Evolutionary conservation across 2,888 invertebrate species (phyloP).

Genomic region (Leistus spinibarbis): DNA sequence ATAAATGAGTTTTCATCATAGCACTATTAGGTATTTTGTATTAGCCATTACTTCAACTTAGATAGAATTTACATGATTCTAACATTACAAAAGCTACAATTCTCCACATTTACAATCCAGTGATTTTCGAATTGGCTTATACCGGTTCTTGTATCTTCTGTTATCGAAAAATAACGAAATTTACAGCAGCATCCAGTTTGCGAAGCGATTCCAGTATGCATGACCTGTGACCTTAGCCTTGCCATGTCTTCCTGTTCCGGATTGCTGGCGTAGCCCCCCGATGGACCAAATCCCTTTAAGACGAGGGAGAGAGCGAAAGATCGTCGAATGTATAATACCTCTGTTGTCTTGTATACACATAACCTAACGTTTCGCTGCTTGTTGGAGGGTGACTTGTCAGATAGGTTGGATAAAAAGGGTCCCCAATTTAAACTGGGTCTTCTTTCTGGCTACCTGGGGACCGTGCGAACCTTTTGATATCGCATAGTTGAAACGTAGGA

Average conservation of each 20-base stretch:
- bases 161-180: not conserved
- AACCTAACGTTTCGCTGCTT: not conserved
- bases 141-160: not conserved
- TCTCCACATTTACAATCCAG: too few relatives aligned
- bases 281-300: not conserved
- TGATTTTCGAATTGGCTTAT: too few relatives aligned
- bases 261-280: not conserved
- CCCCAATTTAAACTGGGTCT: conserved; percentile 39
- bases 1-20: too few relatives aligned
- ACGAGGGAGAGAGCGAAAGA: not conserved
- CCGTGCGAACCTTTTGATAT: not conserved
- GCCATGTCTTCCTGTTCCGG: not conserved
- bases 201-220: not conserved
- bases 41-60: too few relatives aligned
- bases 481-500: not conserved
- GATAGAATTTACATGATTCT: too few relatives aligned
- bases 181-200: not conserved
- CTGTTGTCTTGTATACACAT: not conserved
- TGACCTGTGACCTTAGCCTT: not conserved
- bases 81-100: too few relatives aligned
- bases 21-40: too few relatives aligned
- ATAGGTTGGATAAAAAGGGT: conserved; percentile 28
- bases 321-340: not conserved
- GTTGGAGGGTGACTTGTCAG: conserved; percentile 18
- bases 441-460: conserved; percentile 12